Evolutionary conservation across 2,797 vertebrate genomes (phyloP).

Genomic region (Ammospiza maritima): DNA sequence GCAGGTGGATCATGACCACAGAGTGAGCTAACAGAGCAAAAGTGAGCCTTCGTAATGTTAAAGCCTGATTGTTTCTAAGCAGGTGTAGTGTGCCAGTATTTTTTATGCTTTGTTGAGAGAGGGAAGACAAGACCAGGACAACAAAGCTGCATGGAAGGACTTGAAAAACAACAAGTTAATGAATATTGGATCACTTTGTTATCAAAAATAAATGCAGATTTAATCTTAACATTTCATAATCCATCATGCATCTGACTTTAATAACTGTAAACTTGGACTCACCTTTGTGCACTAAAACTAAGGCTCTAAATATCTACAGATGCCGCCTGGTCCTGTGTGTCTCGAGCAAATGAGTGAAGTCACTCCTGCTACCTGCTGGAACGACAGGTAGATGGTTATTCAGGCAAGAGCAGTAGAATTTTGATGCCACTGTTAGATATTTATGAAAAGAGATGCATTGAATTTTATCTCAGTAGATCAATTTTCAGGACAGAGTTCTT

Average conservation of each 20-base stretch:
- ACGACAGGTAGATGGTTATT: slow-evolving; percentile 40
- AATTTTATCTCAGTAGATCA: slow-evolving; percentile 82
- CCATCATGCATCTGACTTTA: slow-evolving; percentile 42
- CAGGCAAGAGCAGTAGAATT: slow-evolving; percentile 53
- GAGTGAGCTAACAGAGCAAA: slow-evolving; percentile 35
- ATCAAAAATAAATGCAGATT: slow-evolving; percentile 67
- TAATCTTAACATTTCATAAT: slow-evolving; percentile 52
- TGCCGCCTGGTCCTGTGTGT: background rate
- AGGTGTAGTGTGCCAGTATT: background rate
- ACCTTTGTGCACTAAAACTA: background rate
- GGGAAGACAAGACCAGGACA: slow-evolving; percentile 2
- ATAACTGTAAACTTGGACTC: slow-evolving; percentile 57
- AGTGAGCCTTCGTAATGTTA: background rate
- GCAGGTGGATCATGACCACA: background rate
- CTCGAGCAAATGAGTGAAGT: background rate
- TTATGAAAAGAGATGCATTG: slow-evolving; percentile 77
- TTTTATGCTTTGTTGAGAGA: background rate
- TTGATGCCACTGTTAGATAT: slow-evolving; percentile 72
- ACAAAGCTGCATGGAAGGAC: background rate
- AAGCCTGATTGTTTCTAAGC: background rate
- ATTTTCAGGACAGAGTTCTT: slow-evolving; percentile 82
- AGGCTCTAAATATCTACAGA: slow-evolving; percentile 41
- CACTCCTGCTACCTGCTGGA: slow-evolving; percentile 11
- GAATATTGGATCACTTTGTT: slow-evolving; percentile 9
- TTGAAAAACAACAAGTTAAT: slow-evolving; percentile 26